A percentile compares a stretch with the other conserved stretches of the same genome.
phyloP scores from a whole-genome alignment of 2,888 invertebrate genomes.

The Dolomedes plantarius region DNA sequence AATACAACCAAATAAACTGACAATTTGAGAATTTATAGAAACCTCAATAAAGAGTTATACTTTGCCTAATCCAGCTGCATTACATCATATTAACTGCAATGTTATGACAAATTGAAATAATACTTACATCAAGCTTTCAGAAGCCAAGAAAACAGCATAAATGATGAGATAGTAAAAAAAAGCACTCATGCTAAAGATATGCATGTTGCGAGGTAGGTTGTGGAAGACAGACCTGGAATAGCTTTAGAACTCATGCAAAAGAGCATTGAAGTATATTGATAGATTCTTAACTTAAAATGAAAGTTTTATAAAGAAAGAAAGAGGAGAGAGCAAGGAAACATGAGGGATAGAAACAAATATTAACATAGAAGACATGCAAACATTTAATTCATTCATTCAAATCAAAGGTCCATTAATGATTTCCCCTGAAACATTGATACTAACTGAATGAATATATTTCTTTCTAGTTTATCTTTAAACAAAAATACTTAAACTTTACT shows the following conservation, averaged over 20 bases:
- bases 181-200: conserved; percentile 55
- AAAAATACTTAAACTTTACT: no score
- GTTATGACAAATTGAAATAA: neutral
- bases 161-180: conserved; percentile 14
- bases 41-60: no score
- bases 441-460: no score
- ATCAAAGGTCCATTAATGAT: no score
- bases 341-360: neutral
- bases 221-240: conserved; percentile 70
- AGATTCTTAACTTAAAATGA: conserved; percentile 20
- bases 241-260: conserved; percentile 63
- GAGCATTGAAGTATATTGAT: conserved; percentile 41
- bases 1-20: no score
- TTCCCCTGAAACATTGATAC: no score
- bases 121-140: conserved; percentile 47
- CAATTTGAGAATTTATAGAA: no score
- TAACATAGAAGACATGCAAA: neutral
- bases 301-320: conserved; percentile 19
- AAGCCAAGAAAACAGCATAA: conserved; percentile 37
- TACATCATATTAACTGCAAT: no score
- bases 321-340: conserved; percentile 1
- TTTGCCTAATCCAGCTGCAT: no score
- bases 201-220: conserved; percentile 67
- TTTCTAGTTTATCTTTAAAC: no score
- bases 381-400: neutral